Percentiles rank a stretch among this genome's conserved stretches.
These are phyloP conservation scores for Todus mexicanus DNA, from an alignment of 2,797 vertebrate genomes.

Conservation along the genomic window DNA sequence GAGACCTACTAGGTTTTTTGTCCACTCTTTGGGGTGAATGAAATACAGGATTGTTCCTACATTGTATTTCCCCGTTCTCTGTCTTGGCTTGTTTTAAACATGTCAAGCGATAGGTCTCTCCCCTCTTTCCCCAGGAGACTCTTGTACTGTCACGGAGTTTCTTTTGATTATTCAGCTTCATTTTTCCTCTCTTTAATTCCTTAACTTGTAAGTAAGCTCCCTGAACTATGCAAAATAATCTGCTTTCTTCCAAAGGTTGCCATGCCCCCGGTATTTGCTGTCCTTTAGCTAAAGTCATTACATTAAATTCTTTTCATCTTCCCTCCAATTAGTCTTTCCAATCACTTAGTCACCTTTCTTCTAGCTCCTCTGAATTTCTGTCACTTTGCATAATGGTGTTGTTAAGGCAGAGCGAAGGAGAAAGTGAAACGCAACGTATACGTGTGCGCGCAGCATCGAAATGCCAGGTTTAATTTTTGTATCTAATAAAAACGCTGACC, in stretches of 20 bases:
- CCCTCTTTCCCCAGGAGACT: not conserved
- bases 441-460: not conserved
- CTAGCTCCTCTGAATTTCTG: not conserved
- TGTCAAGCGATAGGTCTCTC: not conserved
- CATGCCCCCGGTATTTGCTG: not conserved
- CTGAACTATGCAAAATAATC: not conserved
- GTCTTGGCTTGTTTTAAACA: not conserved
- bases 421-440: not conserved
- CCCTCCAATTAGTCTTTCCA: not conserved
- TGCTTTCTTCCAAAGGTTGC: not conserved
- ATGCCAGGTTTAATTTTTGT: not conserved
- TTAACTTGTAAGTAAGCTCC: not conserved
- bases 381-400: not conserved
- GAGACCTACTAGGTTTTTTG: not conserved
- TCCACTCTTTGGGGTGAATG: not conserved
- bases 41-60: not conserved
- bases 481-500: not conserved
- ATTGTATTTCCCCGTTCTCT: not conserved
- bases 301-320: not conserved
- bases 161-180: not conserved
- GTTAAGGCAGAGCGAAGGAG: not conserved
- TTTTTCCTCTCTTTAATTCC: slow-evolving; percentile 2
- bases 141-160: not conserved
- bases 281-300: not conserved
- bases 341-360: not conserved